These are phyloP conservation scores for Gadopsis bispinosus DNA, from an alignment of 2,797 vertebrate genomes.

Conservation along the genomic window DNA sequence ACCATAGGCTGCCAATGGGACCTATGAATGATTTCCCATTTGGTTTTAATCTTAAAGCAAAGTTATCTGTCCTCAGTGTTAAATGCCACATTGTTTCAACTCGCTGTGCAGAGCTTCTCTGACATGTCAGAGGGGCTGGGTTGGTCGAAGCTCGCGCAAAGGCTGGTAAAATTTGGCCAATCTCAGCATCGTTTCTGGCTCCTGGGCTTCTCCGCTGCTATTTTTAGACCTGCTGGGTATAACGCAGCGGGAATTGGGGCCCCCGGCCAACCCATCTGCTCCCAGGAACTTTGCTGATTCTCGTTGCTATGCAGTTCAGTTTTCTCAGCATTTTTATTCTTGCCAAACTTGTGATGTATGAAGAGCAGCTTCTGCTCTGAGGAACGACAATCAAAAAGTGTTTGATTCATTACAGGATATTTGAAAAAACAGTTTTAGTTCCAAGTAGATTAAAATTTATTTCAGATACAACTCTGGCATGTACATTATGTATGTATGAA, in stretches of 20 bases:
- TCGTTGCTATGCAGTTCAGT: slow-evolving; percentile 63
- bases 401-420: slow-evolving; percentile 32
- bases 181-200: slow-evolving; percentile 53
- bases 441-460: slow-evolving; percentile 43
- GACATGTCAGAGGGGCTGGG: slow-evolving; percentile 37
- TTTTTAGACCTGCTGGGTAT: slow-evolving; percentile 73
- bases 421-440: slow-evolving; percentile 39
- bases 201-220: slow-evolving; percentile 68
- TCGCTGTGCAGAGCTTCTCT: slow-evolving; percentile 40
- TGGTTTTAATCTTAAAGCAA: slow-evolving; percentile 46
- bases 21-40: slow-evolving; percentile 38
- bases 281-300: slow-evolving; percentile 68
- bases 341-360: slow-evolving; percentile 67
- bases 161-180: slow-evolving; percentile 61
- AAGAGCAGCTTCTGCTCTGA: slow-evolving; percentile 70
- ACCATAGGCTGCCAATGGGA: slow-evolving; percentile 49
- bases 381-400: slow-evolving; percentile 39
- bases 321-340: slow-evolving; percentile 62
- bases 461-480: slow-evolving; percentile 55
- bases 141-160: slow-evolving; percentile 40
- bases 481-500: slow-evolving; percentile 69
- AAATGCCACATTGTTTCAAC: slow-evolving; percentile 20
- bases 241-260: slow-evolving; percentile 64
- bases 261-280: slow-evolving; percentile 76
- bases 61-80: slow-evolving; percentile 28